phyloP scores from a whole-genome alignment of 2,888 invertebrate genomes.

The Hipparchia sbordonii region DNA sequence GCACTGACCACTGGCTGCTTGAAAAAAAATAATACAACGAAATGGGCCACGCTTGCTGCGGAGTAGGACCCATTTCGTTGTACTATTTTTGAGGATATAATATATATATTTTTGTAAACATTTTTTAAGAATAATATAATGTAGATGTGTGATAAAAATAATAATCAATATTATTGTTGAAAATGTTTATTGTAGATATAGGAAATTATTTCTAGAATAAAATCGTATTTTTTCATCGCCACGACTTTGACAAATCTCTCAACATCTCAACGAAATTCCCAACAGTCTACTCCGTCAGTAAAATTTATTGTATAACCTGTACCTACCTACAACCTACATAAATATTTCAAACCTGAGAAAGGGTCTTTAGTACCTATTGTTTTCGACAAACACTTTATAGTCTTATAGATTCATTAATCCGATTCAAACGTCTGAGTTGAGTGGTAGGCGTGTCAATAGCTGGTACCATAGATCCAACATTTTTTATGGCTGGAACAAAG shows the following conservation, averaged over 20 bases:
- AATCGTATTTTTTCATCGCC: no score
- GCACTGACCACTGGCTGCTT: no score
- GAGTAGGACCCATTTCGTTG: no score
- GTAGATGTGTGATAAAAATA: no score
- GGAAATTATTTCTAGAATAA: no score
- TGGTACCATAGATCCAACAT: background rate
- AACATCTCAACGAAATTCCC: background rate
- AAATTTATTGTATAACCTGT: background rate
- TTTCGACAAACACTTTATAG: constrained; percentile 52
- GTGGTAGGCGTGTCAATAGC: constrained; percentile 36
- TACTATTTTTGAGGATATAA: no score
- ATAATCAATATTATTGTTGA: background rate
- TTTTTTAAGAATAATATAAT: no score
- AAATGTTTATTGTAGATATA: no score
- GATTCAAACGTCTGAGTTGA: constrained; percentile 46
- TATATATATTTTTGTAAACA: no score
- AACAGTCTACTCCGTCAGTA: background rate
- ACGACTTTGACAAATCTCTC: background rate
- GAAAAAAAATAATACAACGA: no score
- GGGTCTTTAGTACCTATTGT: constrained; percentile 43
- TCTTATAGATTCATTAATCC: constrained; percentile 49
- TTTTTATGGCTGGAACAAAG: background rate
- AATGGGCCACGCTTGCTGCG: no score
- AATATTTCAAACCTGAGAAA: constrained; percentile 41
- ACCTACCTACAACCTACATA: constrained; percentile 27